phyloP scores from a whole-genome alignment of 2,113 vertebrate genomes.

The Cyphomyrus discorhynchus region DNA sequence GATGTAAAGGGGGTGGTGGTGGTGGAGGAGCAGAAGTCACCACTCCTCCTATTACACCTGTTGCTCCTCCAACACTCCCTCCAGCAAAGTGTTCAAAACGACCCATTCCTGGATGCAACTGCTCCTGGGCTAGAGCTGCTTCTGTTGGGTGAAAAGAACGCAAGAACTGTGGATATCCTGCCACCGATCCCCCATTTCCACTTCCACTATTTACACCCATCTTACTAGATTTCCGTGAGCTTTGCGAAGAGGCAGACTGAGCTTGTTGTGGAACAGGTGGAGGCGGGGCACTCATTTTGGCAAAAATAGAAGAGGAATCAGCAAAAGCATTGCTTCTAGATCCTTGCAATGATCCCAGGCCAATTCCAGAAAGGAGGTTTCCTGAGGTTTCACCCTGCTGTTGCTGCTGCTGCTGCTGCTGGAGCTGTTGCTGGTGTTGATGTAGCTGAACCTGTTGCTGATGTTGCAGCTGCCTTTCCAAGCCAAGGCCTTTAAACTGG shows the following conservation, averaged over 20 bases:
- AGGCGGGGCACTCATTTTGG: constrained; percentile 65
- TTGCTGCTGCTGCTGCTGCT: constrained; percentile 54
- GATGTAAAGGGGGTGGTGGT: constrained; percentile 56
- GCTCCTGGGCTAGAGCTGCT: constrained; percentile 65
- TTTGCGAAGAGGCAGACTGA: constrained; percentile 60
- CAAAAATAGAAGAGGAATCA: constrained; percentile 63
- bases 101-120: constrained; percentile 66
- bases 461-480: constrained; percentile 65
- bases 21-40: constrained; percentile 56
- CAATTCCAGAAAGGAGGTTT: constrained; percentile 60
- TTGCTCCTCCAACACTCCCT: constrained; percentile 42
- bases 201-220: constrained; percentile 49
- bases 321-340: constrained; percentile 63
- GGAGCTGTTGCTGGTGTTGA: constrained; percentile 67
- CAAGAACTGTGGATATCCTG: constrained; percentile 65
- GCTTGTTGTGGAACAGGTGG: constrained; percentile 62
- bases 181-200: constrained; percentile 45
- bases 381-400: constrained; percentile 54
- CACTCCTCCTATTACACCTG: constrained; percentile 57
- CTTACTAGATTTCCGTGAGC: constrained; percentile 69
- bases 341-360: constrained; percentile 59
- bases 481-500: constrained; percentile 68
- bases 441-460: constrained; percentile 69
- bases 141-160: constrained; percentile 67
- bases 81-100: constrained; percentile 63